These are phyloP conservation scores for Shargacucullia verbasci DNA, from an alignment of 2,888 invertebrate species.

Conservation along the genomic window DNA sequence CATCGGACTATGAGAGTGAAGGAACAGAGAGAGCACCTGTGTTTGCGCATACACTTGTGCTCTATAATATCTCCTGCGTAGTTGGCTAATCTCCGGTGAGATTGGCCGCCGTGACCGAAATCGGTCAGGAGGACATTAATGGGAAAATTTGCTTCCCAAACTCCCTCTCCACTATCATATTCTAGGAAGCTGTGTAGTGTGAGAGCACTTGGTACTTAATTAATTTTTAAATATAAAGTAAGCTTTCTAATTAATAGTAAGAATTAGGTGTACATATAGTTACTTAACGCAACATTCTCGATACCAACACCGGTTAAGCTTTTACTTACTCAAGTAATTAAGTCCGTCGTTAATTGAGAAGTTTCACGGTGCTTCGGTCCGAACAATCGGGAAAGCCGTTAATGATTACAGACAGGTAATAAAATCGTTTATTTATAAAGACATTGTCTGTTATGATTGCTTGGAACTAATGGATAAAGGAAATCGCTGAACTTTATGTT, in stretches of 20 bases:
- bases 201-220: too few relatives aligned
- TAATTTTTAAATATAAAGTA: neutral
- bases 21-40: too few relatives aligned
- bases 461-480: slow-evolving; percentile 3
- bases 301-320: slow-evolving; percentile 12
- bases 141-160: too few relatives aligned
- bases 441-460: slow-evolving; percentile 14
- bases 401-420: slow-evolving; percentile 22
- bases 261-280: neutral
- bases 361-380: slow-evolving; percentile 52
- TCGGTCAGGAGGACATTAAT: too few relatives aligned
- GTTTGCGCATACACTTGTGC: too few relatives aligned
- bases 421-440: slow-evolving; percentile 43
- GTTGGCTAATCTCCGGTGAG: too few relatives aligned
- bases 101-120: too few relatives aligned
- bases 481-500: neutral
- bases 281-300: slow-evolving; percentile 10
- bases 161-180: too few relatives aligned
- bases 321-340: slow-evolving; percentile 64
- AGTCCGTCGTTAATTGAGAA: slow-evolving; percentile 70
- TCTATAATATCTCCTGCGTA: too few relatives aligned
- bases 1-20: too few relatives aligned
- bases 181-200: too few relatives aligned
- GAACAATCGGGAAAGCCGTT: slow-evolving; percentile 44
- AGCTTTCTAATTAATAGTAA: slow-evolving; percentile 5